These are phyloP conservation scores for Drosophila ustulata DNA, from an alignment of 2,888 invertebrate species.

Conservation along the genomic window DNA sequence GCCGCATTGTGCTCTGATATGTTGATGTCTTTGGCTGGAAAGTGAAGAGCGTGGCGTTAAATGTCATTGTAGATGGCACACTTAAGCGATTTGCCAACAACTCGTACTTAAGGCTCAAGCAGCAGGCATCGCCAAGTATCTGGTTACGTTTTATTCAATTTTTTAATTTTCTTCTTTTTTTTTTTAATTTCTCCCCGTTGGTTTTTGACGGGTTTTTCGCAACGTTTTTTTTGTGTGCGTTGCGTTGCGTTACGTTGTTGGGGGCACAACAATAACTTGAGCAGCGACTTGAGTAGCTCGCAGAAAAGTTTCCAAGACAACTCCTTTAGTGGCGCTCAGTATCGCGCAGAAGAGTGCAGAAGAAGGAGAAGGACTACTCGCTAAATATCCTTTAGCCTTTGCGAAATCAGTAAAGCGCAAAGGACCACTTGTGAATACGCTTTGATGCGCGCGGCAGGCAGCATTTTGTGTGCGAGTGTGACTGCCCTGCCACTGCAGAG, in stretches of 20 bases:
- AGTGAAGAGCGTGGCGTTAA: neutral
- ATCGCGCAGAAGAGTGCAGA: slow-evolving; percentile 39
- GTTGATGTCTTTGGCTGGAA: too few relatives aligned
- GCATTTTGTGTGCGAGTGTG: slow-evolving; percentile 67
- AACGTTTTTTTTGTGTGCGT: slow-evolving; percentile 33
- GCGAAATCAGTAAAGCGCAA: slow-evolving; percentile 82
- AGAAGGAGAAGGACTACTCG: slow-evolving; percentile 67
- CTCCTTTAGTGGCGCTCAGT: slow-evolving; percentile 70
- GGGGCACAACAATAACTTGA: slow-evolving; percentile 65
- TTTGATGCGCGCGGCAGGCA: slow-evolving; percentile 78
- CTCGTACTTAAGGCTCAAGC: slow-evolving; percentile 29
- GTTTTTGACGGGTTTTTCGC: slow-evolving; percentile 39
- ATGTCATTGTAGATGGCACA: slow-evolving; percentile 11
- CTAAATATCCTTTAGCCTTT: slow-evolving; percentile 78
- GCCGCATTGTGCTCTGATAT: neutral
- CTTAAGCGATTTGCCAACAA: slow-evolving; percentile 28
- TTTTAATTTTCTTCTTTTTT: slow-evolving; percentile 57
- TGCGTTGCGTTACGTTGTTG: slow-evolving; percentile 15
- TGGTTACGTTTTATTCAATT: slow-evolving; percentile 62
- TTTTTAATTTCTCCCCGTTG: slow-evolving; percentile 47
- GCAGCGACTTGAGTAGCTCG: slow-evolving; percentile 73
- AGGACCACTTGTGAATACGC: slow-evolving; percentile 83
- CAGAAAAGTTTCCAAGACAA: slow-evolving; percentile 83
- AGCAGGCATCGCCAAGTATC: slow-evolving; percentile 59
- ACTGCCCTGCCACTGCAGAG: slow-evolving; percentile 38